These are phyloP conservation scores for Balanococcus diminutus DNA, from an alignment of 2,888 invertebrate species.

Conservation along the genomic window DNA sequence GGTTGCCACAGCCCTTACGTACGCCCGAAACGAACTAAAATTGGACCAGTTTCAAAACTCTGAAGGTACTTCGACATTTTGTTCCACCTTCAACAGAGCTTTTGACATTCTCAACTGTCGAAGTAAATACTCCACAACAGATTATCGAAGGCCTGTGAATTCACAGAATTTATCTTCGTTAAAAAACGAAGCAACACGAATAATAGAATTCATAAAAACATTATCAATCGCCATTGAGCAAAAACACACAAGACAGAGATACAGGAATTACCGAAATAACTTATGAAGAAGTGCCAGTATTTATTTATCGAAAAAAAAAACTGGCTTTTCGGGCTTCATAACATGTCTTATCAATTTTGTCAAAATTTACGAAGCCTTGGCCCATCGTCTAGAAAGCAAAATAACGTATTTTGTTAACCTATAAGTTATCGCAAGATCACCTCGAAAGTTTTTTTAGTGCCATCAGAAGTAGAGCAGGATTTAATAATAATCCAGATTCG, in stretches of 20 bases:
- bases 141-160: neutral
- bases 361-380: neutral
- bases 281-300: neutral
- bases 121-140: neutral
- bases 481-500: neutral
- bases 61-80: neutral
- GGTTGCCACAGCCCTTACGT: neutral
- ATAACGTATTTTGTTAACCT: too few species aligned
- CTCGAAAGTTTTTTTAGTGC: neutral
- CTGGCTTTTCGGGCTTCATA: neutral
- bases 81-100: neutral
- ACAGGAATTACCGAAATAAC: too few species aligned
- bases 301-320: neutral
- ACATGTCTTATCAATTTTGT: neutral
- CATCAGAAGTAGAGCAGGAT: neutral
- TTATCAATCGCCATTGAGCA: neutral
- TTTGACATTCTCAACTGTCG: conserved; percentile 10
- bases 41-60: neutral
- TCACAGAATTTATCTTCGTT: neutral
- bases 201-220: neutral
- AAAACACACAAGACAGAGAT: too few species aligned
- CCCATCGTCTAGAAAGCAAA: too few species aligned
- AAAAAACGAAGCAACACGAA: neutral
- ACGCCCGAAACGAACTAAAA: neutral
- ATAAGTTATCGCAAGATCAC: neutral